Evolutionary conservation across 1,140 invertebrate species (phyloP), one percentile per base, ranked within the genome.

Genomic region (Diorhabda sublineata): DNA sequence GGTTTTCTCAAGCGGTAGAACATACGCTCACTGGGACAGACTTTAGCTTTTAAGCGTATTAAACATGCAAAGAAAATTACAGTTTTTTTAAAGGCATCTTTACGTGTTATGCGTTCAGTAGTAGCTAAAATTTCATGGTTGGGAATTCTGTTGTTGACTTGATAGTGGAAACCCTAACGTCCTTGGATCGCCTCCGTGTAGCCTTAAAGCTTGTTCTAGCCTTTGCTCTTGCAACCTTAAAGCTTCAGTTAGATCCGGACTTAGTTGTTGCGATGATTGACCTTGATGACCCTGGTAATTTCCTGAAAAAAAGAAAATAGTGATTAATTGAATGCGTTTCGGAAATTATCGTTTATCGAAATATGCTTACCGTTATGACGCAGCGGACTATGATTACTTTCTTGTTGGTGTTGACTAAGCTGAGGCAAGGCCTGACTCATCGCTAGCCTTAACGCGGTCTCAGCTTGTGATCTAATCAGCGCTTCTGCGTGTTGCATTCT

Each of bases 181-280:
- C 57, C 88, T 83, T 2, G 88, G 87, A 77, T 89, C 85, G 64
- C 84, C 87, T 47, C 86, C 85, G 78, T 93, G 91, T 73, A 94
- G 85, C 73, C 92, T 86, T 69, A 94, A 79, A 5, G 92, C 91
- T 74, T 94, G 92, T 76, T 93, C 91, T 75, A 94, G 79, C 76
- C 92, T 84, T 74, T 92, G 91, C 76, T 93, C 92, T 75, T 92
- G 91, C 61, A 93, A 84, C 77, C 91, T 84, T 64, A 92, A 83
- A 5, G 90, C 91, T 79, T 93, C 91, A 2, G 85, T 86, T 47
- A 88, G 78, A 74, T 88, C 87, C 2, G 86, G 85, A 61, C 85
- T 87, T 42, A 87, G 76, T 71, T 84, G 83, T 59, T 86, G 83
- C 62, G 84, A 83, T 5, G 78, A 71, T 71, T 79, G 78, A 52